Conservation (phyloP, 2,797 vertebrate species). For the Merluccius polli region DNA sequence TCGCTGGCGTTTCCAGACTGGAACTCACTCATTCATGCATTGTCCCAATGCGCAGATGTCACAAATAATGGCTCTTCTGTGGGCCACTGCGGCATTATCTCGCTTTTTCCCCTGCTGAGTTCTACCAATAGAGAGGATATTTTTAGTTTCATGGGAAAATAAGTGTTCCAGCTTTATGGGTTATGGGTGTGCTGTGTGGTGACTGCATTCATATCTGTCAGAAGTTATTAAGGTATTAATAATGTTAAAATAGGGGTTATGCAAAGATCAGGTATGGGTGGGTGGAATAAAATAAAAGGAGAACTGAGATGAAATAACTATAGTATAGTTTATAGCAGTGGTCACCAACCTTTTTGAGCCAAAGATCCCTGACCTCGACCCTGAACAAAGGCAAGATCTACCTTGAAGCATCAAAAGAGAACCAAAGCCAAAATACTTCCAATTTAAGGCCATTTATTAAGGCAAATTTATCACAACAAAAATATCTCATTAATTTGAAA, state of each 20-base stretch:
- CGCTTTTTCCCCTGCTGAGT: background rate
- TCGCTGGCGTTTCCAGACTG: background rate
- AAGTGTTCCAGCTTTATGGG: background rate
- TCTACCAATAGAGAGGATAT: background rate
- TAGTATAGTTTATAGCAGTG: too few relatives aligned
- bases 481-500: too few relatives aligned
- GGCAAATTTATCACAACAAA: too few relatives aligned
- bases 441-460: too few relatives aligned
- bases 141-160: background rate
- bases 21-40: slow-evolving; percentile 29
- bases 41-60: slow-evolving; percentile 43
- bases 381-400: too few relatives aligned
- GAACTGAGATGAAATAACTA: too few relatives aligned
- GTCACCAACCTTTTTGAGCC: too few relatives aligned
- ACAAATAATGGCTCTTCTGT: slow-evolving; percentile 26
- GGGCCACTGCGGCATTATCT: background rate
- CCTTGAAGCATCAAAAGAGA: too few relatives aligned
- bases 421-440: too few relatives aligned
- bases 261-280: background rate
- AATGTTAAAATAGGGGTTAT: background rate
- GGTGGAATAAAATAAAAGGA: background rate
- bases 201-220: too few relatives aligned
- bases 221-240: background rate
- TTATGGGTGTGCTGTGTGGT: too few relatives aligned
- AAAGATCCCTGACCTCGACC: too few relatives aligned